Base-by-base conservation (phyloP, 1,140 invertebrate species). In the Zaprionus africanus region DNA sequence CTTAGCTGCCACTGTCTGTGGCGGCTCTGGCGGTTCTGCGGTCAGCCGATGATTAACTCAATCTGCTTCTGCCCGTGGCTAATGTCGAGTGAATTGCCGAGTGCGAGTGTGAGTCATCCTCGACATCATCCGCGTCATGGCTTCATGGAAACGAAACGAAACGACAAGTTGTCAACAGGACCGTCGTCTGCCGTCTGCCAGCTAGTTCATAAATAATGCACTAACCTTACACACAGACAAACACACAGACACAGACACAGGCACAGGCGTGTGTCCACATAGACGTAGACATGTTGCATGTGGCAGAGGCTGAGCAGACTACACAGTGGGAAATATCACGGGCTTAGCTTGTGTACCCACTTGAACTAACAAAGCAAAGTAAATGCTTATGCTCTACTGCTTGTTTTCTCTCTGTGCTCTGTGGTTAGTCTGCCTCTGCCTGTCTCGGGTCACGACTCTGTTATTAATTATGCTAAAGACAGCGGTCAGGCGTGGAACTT, bases 41-140 rank as follows among this genome's bases (percentile, higher is more conserved):
- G 78, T 80, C 78, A 75, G 58, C 78, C 65, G 57, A 75, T 80
- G 78, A 80, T 80, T 80, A 75, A 80, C 78, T 78, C 78, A 80
- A 80, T 70, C 78, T 80, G 78, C 65, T 63, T 63, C 63, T 54
- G 71, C 61, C 61, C 36, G 41, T n/a, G 61, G 51, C 78, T 80
- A 78, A 80, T 78, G 65, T 61, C 64, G 72, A 78, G 60, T 69
- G 78, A 79, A 76, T 59, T 76, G 78, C 63, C 68, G 57, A 70
- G 38, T 67, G 61, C 11, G 31, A 66, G 31, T 34, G 61, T 9
- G 34, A 59, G 57, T 57, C 54, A 24, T 63, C n/a, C 22, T 34
- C 54, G 54, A 34, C 31, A 34, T 34, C n/a, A 11, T 43, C 36
- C 36, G 38, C 62, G 61, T 13, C 58, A 64, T 38, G 68, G 13